Evolutionary conservation across 1,140 invertebrate species (phyloP).

Genomic region (Drosophila ohnishii): DNA sequence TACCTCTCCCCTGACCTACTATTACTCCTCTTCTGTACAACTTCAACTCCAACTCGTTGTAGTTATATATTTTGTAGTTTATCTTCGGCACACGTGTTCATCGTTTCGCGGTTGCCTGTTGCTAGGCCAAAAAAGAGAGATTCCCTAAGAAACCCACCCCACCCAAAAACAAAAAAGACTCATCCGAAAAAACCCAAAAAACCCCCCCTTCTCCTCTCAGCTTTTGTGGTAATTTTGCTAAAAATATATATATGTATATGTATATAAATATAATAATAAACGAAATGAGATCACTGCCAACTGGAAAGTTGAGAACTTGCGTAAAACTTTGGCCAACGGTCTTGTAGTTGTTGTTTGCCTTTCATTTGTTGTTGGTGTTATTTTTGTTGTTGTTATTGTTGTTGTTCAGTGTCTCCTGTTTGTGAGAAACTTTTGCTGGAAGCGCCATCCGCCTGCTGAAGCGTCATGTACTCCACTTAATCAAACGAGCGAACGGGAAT

Average conservation of each 20-base stretch:
- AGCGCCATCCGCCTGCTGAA: conserved; percentile 40
- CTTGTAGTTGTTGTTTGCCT: not conserved
- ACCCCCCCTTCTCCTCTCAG: conserved; percentile 18
- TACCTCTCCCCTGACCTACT: conserved; percentile 7
- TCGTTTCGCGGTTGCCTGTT: conserved; percentile 46
- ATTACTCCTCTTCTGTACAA: not conserved
- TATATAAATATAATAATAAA: conserved; percentile 18
- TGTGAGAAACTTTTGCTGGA: conserved; percentile 45
- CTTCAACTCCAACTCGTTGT: conserved; percentile 2
- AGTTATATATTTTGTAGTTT: conserved; percentile 14
- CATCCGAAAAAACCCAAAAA: conserved; percentile 15
- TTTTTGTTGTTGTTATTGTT: not conserved
- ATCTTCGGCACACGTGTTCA: conserved; percentile 63
- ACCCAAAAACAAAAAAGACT: conserved; percentile 4
- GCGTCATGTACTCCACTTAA: conserved; percentile 45
- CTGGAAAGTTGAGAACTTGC: conserved; percentile 49
- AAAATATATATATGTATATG: not conserved
- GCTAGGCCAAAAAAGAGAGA: conserved; percentile 49
- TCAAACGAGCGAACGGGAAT: conserved; percentile 13
- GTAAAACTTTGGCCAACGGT: conserved; percentile 21
- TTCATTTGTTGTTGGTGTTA: not conserved
- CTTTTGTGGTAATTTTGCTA: conserved; percentile 51
- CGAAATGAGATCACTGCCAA: conserved; percentile 52
- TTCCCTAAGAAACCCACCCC: conserved; percentile 18
- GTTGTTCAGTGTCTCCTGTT: conserved; percentile 28